Conservation (phyloP, 2,797 vertebrate genomes). For the Lagodon rhomboides region DNA sequence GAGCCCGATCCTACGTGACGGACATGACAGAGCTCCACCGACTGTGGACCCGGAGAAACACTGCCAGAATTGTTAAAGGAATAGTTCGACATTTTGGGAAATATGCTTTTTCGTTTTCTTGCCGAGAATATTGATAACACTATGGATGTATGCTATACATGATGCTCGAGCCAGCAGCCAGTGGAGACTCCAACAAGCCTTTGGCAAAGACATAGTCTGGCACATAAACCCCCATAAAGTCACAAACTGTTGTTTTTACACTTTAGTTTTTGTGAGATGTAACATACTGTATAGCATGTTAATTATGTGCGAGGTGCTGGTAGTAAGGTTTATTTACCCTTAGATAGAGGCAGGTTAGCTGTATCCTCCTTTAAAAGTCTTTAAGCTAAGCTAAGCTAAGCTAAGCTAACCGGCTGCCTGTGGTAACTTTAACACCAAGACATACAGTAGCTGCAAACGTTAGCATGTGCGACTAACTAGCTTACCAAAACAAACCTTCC, state of each 20-base stretch:
- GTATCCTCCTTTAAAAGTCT: no score
- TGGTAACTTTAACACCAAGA: background rate
- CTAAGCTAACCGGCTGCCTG: background rate
- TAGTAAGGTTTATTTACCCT: background rate
- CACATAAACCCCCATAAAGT: no score
- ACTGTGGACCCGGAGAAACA: background rate
- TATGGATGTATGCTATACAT: background rate
- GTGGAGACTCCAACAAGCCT: no score
- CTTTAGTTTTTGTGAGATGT: background rate
- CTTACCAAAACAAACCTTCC: no score
- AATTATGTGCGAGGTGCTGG: background rate
- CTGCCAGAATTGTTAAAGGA: background rate
- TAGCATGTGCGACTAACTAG: no score
- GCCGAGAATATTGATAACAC: background rate
- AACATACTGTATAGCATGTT: background rate
- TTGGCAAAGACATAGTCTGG: no score
- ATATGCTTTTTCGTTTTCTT: background rate
- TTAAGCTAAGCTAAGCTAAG: background rate
- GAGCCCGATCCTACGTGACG: background rate
- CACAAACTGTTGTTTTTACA: background rate
- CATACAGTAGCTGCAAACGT: no score
- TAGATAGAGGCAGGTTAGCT: background rate
- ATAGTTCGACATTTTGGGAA: background rate
- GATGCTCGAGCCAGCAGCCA: background rate
- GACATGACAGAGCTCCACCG: slow-evolving; percentile 7